Base-by-base conservation (phyloP, 2,113 vertebrate species). In the Meriones unguiculatus region DNA sequence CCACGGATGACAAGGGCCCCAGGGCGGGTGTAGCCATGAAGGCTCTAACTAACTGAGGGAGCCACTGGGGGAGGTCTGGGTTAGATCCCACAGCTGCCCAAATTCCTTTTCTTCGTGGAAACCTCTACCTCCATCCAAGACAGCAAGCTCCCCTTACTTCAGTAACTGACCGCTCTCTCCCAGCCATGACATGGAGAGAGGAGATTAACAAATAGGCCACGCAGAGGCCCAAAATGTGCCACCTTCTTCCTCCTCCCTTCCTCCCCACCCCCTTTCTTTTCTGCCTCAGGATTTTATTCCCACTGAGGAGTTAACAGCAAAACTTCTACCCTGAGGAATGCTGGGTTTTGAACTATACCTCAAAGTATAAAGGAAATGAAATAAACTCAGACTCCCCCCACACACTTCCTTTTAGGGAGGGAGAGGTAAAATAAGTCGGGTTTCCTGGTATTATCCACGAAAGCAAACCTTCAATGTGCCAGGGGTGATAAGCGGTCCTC, bases 391-490 rank as follows among this genome's bases (percentile, higher is more conserved):
- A 59, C 25, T 89, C 95, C 89, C 92, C 41, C 28, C 8, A 15
- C 8, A 15, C 69, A 84, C 93, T 95, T 96, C 72, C 95, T 92
- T 78, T 95, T 91, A 90, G 92, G 95, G 95, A 96, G 85, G 85
- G 85, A 93, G 94, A 96, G 73, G 87, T 73, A 93, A 97, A 96
- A 96, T 94, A 88, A 93, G 92, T 57, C 85, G 76, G 59, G 92
- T 87, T 97, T 98, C 98, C 97, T 96, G 97, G 97, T 94, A 94
- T 91, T 89, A 96, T 46, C 96, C 81, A 95, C 67, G 82, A 95
- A 96, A 96, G 73, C 86, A 95, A 95, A 94, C 64, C 52, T 15
- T 95, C 92, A 57, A 59, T 78, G 94, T 97, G 94, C 92, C 89
- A 38, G 93, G 91, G 94, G 69, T 41, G 97, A 89, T 97, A 95